Evolutionary conservation across 1,140 invertebrate species (phyloP).

Genomic region (Dendroctonus ponderosae): DNA sequence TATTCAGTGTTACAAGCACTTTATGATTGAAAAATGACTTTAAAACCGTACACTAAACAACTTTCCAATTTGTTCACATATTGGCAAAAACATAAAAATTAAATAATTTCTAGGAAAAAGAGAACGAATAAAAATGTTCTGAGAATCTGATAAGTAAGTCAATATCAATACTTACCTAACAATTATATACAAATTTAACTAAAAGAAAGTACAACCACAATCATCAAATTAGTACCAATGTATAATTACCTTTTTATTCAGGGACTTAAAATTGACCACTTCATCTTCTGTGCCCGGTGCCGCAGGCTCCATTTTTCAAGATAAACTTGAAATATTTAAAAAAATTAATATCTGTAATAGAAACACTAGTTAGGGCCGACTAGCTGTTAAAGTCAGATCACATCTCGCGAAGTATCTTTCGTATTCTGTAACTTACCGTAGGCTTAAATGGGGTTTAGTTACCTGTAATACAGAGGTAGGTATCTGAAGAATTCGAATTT

Average conservation of each 20-base stretch:
- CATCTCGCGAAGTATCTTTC: neutral
- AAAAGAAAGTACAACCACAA: conserved; percentile 1
- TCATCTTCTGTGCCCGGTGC: conserved; percentile 48
- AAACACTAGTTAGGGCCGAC: conserved; percentile 15
- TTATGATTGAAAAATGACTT: neutral
- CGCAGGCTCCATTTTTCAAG: conserved; percentile 42
- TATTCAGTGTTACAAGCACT: neutral
- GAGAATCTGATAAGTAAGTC: neutral
- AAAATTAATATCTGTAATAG: conserved; percentile 25
- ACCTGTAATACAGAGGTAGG: neutral
- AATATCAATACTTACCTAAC: conserved; percentile 19
- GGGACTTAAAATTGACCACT: conserved; percentile 34
- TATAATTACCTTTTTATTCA: conserved; percentile 45
- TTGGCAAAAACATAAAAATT: neutral
- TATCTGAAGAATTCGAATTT: conserved; percentile 36
- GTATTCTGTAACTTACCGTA: conserved; percentile 31
- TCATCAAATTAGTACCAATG: conserved; percentile 8
- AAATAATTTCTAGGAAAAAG: neutral
- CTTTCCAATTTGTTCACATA: neutral
- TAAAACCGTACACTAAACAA: neutral
- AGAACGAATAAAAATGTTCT: no score
- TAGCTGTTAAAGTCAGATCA: neutral
- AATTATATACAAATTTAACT: conserved; percentile 11
- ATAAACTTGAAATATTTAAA: conserved; percentile 5
- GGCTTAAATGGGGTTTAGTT: neutral